Evolutionary conservation across 2,113 vertebrate species (phyloP), one percentile per base, ranked within the genome.

Genomic region (Rhipidura dahli): DNA sequence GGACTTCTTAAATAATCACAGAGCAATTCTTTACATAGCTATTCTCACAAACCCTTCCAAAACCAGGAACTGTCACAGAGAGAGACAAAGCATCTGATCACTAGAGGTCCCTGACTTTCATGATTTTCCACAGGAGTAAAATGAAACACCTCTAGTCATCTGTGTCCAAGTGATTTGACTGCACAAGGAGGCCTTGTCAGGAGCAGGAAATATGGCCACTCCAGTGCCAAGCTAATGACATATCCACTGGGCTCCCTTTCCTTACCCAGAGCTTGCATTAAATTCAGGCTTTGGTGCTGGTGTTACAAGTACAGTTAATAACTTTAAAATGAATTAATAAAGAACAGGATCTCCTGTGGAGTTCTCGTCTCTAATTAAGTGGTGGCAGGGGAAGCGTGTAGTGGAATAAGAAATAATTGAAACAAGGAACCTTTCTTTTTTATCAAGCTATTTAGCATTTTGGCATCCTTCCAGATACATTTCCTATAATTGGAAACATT

Each of bases 351-450:
- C 90, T 96, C 94, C 94, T 69, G 83, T 6, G 6, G 92, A 78
- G 92, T 71, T 92, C 80, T 89, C 0, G 4, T 91, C 44, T 86
- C 93, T 96, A 96, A 95, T 97, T 94, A 96, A 95, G 76, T 90
- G 49, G 90, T 84, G 60, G 77, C 80, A 81, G 59, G 56, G 88
- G 83, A 96, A 96, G 76, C 7, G 4, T 65, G 65, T 70, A 90
- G 72, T 64, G 69, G 83, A 95, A 68, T 87, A 86, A 96, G 90
- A 94, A 97, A 90, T 87, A 96, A 93, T 77, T 83, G 90, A 94
- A 96, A 95, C 92, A 97, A 96, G 89, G 75, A 89, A 81, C 64
- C 86, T 88, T 91, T 95, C 82, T 92, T 90, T 93, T 93, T 94
- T 75, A 89, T 97, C 86, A 92, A 81, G 53, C 90, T 89, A 68